Base-by-base conservation (phyloP, 1,140 invertebrate species). In the Calycopis cecrops region DNA sequence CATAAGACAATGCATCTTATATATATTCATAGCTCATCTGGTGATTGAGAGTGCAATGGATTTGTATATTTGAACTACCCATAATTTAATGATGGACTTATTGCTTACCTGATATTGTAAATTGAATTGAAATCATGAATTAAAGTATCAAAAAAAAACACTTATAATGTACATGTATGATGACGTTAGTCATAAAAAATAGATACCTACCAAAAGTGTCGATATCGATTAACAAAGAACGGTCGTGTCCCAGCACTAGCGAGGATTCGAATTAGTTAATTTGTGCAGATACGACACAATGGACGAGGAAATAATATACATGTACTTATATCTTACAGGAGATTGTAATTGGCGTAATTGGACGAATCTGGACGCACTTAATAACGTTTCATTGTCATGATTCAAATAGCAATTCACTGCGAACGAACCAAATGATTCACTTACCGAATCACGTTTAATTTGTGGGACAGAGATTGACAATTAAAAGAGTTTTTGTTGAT, bases 261-360 rank as follows among this genome's bases (percentile, higher is more conserved):
- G 60, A 62, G 57, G 59, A 82, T 60, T 71, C 70, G 71, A 78
- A 84, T 85, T 83, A 86, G 81, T 86, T 86, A 86, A 86, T 85
- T 86, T 82, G 80, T 84, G 73, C 80, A 83, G 79, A 83, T 81
- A 76, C 79, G 73, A 75, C 75, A 84, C 79, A 85, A 86, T 86
- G 75, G 73, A 76, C 65, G 74, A 80, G 81, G 79, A 86, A 83
- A 83, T 85, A 85, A 85, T 81, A 77, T 65, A 70, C 59, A 71
- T 67, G 65, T 75, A 76, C 62, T 67, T 75, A 71, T 59, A 67
- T 65, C 68, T 73, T 72, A 74, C 73, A 76, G 76, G 73, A 76
- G 73, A 78, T 79, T 82, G 79, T 85, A 87, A 85, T 87, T 85
- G 81, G 78, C 71, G 73, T 87, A 87, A 87, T 85, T 87, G 84